These are phyloP conservation scores for Lochmaea capreae DNA, from an alignment of 2,888 invertebrate genomes.

Conservation along the genomic window DNA sequence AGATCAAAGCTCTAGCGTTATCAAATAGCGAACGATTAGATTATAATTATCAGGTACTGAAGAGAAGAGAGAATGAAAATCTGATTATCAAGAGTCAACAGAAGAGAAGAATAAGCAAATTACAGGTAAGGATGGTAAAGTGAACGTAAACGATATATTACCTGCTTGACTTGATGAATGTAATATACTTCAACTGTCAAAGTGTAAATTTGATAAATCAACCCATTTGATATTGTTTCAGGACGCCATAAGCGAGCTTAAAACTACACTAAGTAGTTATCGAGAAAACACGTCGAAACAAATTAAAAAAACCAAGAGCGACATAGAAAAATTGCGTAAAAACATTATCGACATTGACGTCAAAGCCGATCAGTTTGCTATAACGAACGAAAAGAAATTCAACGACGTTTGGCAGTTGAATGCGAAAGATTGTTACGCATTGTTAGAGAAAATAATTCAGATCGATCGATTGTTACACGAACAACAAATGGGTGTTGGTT, in stretches of 20 bases:
- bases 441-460: conserved; percentile 69
- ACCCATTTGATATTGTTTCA: conserved; percentile 64
- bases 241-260: conserved; percentile 76
- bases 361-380: conserved; percentile 77
- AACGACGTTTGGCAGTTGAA: conserved; percentile 73
- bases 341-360: conserved; percentile 76
- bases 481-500: conserved; percentile 71
- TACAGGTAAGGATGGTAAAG: conserved; percentile 1
- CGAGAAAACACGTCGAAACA: conserved; percentile 74
- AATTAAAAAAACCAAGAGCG: conserved; percentile 75
- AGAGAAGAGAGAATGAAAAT: conserved; percentile 90
- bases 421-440: conserved; percentile 65
- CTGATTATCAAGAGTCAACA: conserved; percentile 82
- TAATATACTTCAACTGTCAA: too few species aligned
- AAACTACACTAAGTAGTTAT: conserved; percentile 74
- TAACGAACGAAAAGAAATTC: conserved; percentile 74
- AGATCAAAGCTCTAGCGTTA: conserved; percentile 81
- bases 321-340: conserved; percentile 75
- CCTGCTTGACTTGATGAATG: too few species aligned
- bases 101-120: conserved; percentile 79
- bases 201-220: too few species aligned
- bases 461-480: conserved; percentile 74
- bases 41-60: conserved; percentile 89
- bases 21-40: conserved; percentile 91
- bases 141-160: too few species aligned